Base-by-base conservation (phyloP, 1,140 invertebrate species). In the Sitophilus oryzae region DNA sequence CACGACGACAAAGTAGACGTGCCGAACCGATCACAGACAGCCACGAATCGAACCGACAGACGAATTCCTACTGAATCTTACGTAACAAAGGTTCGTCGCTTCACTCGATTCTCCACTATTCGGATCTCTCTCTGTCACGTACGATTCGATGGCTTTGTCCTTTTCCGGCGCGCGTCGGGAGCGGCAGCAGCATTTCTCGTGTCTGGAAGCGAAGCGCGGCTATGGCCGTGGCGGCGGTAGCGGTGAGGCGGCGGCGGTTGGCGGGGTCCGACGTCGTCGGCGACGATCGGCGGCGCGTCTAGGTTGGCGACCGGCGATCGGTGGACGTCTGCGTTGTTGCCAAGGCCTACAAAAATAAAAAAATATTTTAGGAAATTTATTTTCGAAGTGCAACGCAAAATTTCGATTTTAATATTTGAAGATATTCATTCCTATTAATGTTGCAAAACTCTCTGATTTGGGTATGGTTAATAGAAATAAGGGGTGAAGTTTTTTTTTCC, bases 51-150 rank as follows among this genome's bases (percentile, higher is more conserved):
- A 53, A 37, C 44, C 51, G 51, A 53, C 51, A 45, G 43, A 23
- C 51, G 44, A 45, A 46, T 45, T 53, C 51, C 42, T 45, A 53
- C 51, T 53, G 51, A 53, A 37, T 40, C 52, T 55, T 55, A 55
- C 52, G 42, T 55, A 55, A 55, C 45, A 55, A 55, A 55, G 51
- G 52, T 47, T 45, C 23, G 37, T 9, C 41, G n/a, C 16, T 55
- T 38, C 44, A 48, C 52, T 35, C 34, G 20, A 23, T 30, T 35
- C 21, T 30, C 14, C 6, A 35, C 16, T 1, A 48, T 35, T 41
- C 23, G 16, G n/a, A n/a, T 56, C 54, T 45, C 48, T 37, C 20
- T 56, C 46, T 45, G 15, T 11, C 16, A 10, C 19, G 9, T 8
- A 11, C 21, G 23, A n/a, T 41, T 20, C 22, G 4, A 21, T 23